Percentiles rank a stretch among this genome's conserved stretches.
phyloP scores from a whole-genome alignment of 2,113 vertebrate species.

The Vulpes vulpes region DNA sequence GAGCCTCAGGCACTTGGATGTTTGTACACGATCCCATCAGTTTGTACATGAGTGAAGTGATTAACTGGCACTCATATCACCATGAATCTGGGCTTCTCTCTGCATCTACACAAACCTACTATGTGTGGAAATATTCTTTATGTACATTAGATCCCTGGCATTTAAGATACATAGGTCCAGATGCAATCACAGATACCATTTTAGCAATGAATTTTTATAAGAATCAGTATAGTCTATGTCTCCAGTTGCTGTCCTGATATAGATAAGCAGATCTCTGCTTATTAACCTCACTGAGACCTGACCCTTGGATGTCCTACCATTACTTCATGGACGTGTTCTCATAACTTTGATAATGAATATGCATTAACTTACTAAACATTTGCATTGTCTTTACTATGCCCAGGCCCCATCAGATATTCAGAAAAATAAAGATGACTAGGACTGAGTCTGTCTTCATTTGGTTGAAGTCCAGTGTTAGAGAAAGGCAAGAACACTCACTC shows the following conservation, averaged over 20 bases:
- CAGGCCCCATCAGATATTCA: background rate
- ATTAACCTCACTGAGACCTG: background rate
- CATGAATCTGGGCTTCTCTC: background rate
- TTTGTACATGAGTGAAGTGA: background rate
- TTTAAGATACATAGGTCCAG: background rate
- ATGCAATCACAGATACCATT: background rate
- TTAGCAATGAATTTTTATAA: background rate
- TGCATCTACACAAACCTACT: background rate
- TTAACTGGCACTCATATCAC: background rate
- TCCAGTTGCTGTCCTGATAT: background rate
- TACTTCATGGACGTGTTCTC: background rate
- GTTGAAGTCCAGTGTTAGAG: background rate
- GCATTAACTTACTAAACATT: background rate
- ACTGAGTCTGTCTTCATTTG: background rate
- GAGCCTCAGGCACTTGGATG: background rate
- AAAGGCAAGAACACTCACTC: background rate
- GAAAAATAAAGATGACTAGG: background rate
- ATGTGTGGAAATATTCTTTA: background rate
- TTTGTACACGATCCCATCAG: background rate
- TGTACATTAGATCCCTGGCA: background rate
- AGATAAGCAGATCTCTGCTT: background rate
- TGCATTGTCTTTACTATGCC: background rate
- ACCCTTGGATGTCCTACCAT: background rate
- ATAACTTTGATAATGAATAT: background rate
- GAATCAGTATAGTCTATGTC: background rate